A percentile compares a stretch with the other conserved stretches of the same genome.
Conservation (phyloP, 2,888 invertebrate genomes). For the Chaitophorus viminalis region DNA sequence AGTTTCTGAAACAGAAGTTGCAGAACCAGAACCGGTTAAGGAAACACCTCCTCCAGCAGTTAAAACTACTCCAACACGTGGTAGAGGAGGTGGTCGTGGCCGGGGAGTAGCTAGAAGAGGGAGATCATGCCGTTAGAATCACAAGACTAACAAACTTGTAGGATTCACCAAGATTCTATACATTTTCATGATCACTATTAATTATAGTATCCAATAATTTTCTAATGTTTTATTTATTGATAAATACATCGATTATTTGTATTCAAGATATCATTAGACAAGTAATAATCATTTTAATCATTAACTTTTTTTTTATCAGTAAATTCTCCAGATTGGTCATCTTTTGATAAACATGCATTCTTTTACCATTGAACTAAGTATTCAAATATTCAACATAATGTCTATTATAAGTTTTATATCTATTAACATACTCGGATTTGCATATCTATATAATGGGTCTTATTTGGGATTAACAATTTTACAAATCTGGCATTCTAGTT, state of each 20-base stretch:
- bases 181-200: conserved; percentile 3
- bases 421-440: background rate
- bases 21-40: conserved; percentile 21
- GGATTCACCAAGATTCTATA: background rate
- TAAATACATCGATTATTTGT: conserved; percentile 16
- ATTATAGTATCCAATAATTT: conserved; percentile 28
- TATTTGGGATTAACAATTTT: background rate
- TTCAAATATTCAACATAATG: background rate
- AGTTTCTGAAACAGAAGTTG: background rate
- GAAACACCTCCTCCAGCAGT: background rate
- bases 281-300: background rate
- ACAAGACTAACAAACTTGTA: background rate
- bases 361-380: background rate
- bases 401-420: background rate
- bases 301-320: background rate
- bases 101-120: conserved; percentile 34
- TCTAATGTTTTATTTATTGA: background rate
- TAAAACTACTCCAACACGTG: conserved; percentile 53
- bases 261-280: conserved; percentile 34
- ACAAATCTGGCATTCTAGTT: background rate
- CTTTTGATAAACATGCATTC: background rate
- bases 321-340: background rate
- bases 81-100: conserved; percentile 36
- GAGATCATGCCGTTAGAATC: conserved; percentile 42
- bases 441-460: background rate